Conservation (phyloP, 2,113 vertebrate species). For the Diadophis punctatus region DNA sequence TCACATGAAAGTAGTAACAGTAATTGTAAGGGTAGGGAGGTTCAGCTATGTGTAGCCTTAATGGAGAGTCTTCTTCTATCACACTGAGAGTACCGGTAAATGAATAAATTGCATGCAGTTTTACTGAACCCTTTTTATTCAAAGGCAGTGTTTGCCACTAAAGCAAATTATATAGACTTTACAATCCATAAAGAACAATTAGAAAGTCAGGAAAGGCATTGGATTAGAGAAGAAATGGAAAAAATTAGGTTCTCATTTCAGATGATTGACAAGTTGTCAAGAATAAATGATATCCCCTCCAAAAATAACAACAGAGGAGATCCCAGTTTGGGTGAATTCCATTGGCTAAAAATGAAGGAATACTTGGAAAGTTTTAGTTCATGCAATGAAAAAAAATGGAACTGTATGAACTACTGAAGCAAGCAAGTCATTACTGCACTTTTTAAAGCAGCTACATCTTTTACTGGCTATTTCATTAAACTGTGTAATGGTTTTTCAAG, state of each 20-base stretch:
- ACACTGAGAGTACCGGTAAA: constrained; percentile 23
- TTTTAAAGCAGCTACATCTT: background rate
- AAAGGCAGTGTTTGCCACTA: constrained; percentile 34
- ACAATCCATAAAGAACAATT: constrained; percentile 59
- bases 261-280: constrained; percentile 11
- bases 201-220: constrained; percentile 37
- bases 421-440: background rate
- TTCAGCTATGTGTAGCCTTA: background rate
- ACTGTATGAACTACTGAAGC: background rate
- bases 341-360: constrained; percentile 6
- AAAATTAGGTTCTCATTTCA: constrained; percentile 38
- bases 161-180: constrained; percentile 45
- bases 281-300: background rate
- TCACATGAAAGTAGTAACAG: background rate
- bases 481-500: background rate
- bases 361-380: background rate
- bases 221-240: constrained; percentile 27
- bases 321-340: constrained; percentile 9
- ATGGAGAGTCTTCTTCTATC: constrained; percentile 16
- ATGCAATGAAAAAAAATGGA: background rate
- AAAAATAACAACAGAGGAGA: background rate
- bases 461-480: background rate
- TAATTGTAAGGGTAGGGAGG: background rate
- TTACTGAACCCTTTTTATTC: constrained; percentile 38
- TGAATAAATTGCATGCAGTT: constrained; percentile 1